Percentiles rank a stretch among this genome's conserved stretches.
Conservation (phyloP, 2,113 vertebrate genomes). For the Pipa parva region DNA sequence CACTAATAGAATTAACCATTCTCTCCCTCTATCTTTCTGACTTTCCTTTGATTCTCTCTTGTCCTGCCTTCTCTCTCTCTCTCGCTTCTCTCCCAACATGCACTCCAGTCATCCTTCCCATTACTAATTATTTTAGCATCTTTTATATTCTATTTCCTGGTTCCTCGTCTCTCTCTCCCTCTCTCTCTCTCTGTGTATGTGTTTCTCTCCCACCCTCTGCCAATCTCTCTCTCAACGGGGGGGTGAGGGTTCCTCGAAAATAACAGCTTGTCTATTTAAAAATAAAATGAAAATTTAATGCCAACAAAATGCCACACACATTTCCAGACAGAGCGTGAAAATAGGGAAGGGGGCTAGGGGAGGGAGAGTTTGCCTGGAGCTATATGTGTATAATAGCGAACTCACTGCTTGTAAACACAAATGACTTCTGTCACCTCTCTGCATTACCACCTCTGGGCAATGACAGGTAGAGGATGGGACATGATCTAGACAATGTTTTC, state of each 20-base stretch:
- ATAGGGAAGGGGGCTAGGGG: neutral
- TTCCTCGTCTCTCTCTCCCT: neutral
- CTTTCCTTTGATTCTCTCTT: neutral
- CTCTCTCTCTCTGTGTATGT: neutral
- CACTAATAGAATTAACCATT: no score
- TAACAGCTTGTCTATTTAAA: constrained; percentile 47
- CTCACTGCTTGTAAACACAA: constrained; percentile 39
- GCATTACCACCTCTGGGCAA: constrained; percentile 23
- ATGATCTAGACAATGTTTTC: neutral
- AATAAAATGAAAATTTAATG: constrained; percentile 73
- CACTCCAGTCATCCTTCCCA: neutral
- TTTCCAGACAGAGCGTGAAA: constrained; percentile 29
- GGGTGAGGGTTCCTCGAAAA: constrained; percentile 45
- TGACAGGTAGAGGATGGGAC: constrained; percentile 36
- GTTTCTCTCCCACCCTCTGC: constrained; percentile 29
- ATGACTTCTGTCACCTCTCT: constrained; percentile 36
- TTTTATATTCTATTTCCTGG: neutral
- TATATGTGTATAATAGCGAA: constrained; percentile 14
- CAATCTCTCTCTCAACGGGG: constrained; percentile 46
- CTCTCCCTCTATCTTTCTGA: neutral
- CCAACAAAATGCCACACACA: constrained; percentile 57
- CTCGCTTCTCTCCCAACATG: neutral
- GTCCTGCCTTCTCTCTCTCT: neutral
- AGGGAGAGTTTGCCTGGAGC: neutral
- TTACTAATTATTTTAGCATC: neutral